A percentile compares a stretch with the other conserved stretches of the same genome.
phyloP scores from a whole-genome alignment of 37 sponge, comb jelly and placozoan species.

The Trichoplax adhaerens region DNA sequence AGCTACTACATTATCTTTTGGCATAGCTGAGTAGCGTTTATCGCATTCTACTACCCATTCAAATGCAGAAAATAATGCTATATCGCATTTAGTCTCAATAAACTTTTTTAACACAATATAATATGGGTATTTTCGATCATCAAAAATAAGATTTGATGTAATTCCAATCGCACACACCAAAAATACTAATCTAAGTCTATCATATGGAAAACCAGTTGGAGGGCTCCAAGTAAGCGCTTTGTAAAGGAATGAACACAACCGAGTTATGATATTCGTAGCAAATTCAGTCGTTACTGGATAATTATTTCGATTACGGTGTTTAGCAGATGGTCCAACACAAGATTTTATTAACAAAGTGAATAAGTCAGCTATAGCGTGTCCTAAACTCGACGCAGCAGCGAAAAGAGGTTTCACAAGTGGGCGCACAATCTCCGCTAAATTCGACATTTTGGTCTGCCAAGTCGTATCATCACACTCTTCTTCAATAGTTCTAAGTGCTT shows the following conservation, averaged over 20 bases:
- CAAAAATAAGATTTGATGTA: slow-evolving; percentile 69
- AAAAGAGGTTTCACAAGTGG: slow-evolving; percentile 24
- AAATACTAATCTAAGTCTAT: slow-evolving; percentile 38
- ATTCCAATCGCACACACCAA: slow-evolving; percentile 66
- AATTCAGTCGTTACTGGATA: background rate
- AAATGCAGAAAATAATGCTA: slow-evolving; percentile 25
- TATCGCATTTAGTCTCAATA: slow-evolving; percentile 41
- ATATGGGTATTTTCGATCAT: slow-evolving; percentile 74
- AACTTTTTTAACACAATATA: slow-evolving; percentile 71
- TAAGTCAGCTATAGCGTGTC: slow-evolving; percentile 50
- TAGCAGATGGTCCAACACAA: slow-evolving; percentile 30
- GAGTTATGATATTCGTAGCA: too few species aligned
- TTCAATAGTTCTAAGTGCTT: slow-evolving; percentile 1
- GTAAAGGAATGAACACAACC: too few species aligned
- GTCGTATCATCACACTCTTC: slow-evolving; percentile 6
- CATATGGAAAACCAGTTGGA: too few species aligned
- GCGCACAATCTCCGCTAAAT: background rate
- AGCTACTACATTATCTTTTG: background rate
- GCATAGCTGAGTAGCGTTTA: too few species aligned
- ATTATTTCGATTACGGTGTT: background rate
- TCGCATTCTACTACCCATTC: background rate
- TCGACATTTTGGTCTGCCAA: slow-evolving; percentile 11
- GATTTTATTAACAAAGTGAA: slow-evolving; percentile 47
- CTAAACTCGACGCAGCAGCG: slow-evolving; percentile 40
- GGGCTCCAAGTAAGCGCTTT: too few species aligned